These are phyloP conservation scores for Ptyas mucosa DNA, from an alignment of 2,113 vertebrate species.

Conservation along the genomic window DNA sequence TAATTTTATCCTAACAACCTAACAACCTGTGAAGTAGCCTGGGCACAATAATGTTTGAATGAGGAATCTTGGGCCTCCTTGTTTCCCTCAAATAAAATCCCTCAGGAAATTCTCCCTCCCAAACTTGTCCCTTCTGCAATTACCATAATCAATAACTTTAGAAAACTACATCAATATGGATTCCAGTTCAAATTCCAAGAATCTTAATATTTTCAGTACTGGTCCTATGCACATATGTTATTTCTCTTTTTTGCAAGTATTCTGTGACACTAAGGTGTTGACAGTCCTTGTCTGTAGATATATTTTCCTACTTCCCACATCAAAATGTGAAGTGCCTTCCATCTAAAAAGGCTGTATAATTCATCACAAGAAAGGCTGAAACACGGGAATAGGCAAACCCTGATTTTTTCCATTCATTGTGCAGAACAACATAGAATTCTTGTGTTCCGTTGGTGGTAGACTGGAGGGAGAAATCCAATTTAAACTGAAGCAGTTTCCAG, in stretches of 20 bases:
- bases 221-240: not conserved
- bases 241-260: not conserved
- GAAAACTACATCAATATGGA: not conserved
- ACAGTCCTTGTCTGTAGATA: not conserved
- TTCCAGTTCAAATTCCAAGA: not conserved
- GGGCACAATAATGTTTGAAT: not conserved
- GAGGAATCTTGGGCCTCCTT: not conserved
- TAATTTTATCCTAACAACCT: not conserved
- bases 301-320: rapidly evolving
- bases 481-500: slow-evolving; percentile 15
- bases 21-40: not conserved
- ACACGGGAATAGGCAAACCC: not conserved
- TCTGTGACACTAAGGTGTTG: not conserved
- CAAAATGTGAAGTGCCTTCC: not conserved
- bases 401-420: not conserved
- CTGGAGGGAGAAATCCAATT: not conserved
- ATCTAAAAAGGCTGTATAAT: not conserved
- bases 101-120: not conserved
- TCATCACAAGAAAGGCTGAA: not conserved
- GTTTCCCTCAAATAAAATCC: not conserved
- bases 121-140: not conserved
- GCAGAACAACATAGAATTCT: not conserved
- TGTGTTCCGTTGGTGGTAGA: not conserved
- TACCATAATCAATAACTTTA: not conserved
- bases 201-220: not conserved